Percentiles rank a stretch among this genome's conserved stretches.
Conservation (phyloP, 2,888 invertebrate species). For the Clostera curtula region DNA sequence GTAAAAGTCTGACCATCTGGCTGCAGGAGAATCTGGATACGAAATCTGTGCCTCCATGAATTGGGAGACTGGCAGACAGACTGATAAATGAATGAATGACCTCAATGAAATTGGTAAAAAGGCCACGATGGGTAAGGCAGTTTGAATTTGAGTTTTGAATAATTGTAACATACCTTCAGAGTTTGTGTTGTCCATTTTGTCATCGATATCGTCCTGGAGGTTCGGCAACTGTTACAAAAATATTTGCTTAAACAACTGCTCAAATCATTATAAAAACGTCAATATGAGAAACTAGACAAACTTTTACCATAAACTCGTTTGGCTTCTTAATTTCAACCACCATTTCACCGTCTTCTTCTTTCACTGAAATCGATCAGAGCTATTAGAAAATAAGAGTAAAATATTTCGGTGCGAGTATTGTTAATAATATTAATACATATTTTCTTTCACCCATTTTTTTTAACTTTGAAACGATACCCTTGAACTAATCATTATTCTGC, state of each 20-base stretch:
- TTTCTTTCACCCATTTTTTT: too few species aligned
- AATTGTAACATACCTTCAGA: slow-evolving; percentile 33
- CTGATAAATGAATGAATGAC: too few species aligned
- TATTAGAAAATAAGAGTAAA: too few species aligned
- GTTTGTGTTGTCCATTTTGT: slow-evolving; percentile 27
- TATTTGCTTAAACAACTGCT: neutral
- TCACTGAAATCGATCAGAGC: slow-evolving; percentile 59
- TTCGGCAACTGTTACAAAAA: slow-evolving; percentile 25
- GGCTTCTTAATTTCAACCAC: slow-evolving; percentile 63
- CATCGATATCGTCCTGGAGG: slow-evolving; percentile 20
- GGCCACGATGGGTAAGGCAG: neutral
- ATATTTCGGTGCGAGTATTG: too few species aligned
- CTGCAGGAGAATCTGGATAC: too few species aligned
- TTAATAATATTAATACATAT: neutral
- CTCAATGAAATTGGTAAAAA: too few species aligned
- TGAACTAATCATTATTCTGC: too few species aligned
- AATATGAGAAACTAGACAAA: slow-evolving; percentile 2
- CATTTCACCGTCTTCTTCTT: slow-evolving; percentile 58
- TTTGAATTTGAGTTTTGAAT: neutral
- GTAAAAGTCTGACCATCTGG: too few species aligned
- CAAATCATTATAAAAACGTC: neutral
- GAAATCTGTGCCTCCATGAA: too few species aligned
- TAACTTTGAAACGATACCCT: too few species aligned
- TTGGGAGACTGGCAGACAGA: too few species aligned
- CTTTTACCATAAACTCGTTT: slow-evolving; percentile 49